phyloP scores from a whole-genome alignment of 2,888 invertebrate species.

The Nomada lathburiana region DNA sequence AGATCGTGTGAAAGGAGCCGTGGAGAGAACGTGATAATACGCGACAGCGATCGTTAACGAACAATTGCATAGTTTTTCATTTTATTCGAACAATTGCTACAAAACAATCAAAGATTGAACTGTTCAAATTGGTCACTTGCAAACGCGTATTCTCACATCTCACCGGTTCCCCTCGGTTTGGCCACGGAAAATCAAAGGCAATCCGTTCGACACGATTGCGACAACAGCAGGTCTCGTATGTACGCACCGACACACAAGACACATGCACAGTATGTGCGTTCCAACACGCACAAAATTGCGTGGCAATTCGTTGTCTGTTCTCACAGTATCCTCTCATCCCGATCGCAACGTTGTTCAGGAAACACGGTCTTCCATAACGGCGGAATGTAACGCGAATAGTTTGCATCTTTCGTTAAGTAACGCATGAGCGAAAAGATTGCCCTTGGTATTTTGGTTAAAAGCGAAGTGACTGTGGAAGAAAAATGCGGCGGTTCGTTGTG shows the following conservation, averaged over 20 bases:
- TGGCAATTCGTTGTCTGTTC: conserved; percentile 3
- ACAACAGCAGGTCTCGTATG: background rate
- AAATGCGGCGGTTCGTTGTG: conserved; percentile 57
- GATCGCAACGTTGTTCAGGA: conserved; percentile 42
- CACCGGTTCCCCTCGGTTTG: conserved; percentile 39
- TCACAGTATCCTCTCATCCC: background rate
- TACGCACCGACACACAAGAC: conserved; percentile 19
- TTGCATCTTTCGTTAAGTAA: conserved; percentile 29
- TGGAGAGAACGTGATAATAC: background rate
- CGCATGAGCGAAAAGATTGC: conserved; percentile 33
- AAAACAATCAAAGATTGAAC: conserved; percentile 1
- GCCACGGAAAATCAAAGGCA: conserved; percentile 38
- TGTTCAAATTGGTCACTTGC: too few relatives aligned
- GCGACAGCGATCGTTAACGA: background rate
- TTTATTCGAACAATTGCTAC: too few relatives aligned
- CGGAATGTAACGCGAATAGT: conserved; percentile 47
- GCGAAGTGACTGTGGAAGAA: background rate
- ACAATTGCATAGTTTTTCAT: too few relatives aligned
- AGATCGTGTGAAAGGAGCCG: conserved; percentile 24
- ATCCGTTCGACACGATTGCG: conserved; percentile 24
- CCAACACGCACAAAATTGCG: conserved; percentile 59
- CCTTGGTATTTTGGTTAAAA: conserved; percentile 32
- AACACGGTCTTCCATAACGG: conserved; percentile 63
- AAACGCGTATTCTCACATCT: background rate
- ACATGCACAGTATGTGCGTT: conserved; percentile 19